Conservation (phyloP, 2,113 vertebrate species). For the Coregonus clupeaformis region DNA sequence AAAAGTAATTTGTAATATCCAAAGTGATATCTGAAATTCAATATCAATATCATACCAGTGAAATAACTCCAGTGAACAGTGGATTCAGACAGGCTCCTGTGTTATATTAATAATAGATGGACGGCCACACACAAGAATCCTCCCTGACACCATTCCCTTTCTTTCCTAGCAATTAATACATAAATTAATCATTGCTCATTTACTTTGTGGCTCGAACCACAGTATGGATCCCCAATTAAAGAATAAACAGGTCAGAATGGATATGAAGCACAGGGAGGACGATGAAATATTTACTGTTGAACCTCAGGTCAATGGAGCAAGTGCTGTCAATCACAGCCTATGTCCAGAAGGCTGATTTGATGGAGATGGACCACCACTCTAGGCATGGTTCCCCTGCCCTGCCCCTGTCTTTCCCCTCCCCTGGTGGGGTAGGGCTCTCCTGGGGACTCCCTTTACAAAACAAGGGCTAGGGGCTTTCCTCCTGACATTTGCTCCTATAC, state of each 20-base stretch:
- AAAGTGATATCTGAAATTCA: background rate
- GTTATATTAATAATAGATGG: constrained; percentile 59
- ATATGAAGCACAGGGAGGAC: constrained; percentile 9
- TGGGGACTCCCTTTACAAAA: background rate
- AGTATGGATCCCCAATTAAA: constrained; percentile 51
- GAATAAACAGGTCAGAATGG: constrained; percentile 54
- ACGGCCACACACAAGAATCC: constrained; percentile 47
- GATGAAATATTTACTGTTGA: constrained; percentile 68
- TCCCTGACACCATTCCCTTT: constrained; percentile 47
- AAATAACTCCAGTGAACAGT: background rate
- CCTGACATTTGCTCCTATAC: background rate
- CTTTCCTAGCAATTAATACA: constrained; percentile 60
- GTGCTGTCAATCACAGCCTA: constrained; percentile 52
- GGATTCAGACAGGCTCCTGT: background rate
- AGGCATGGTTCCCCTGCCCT: background rate
- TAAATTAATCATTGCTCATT: constrained; percentile 76
- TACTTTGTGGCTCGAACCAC: constrained; percentile 66
- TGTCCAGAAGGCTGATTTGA: constrained; percentile 14
- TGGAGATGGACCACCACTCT: too few relatives aligned
- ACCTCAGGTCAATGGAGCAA: constrained; percentile 44
- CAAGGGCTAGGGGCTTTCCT: background rate
- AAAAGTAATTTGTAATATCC: too few relatives aligned
- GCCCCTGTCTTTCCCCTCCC: background rate
- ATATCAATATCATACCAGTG: background rate
- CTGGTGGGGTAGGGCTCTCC: background rate